A percentile compares a stretch with the other conserved stretches of the same genome.
These are phyloP conservation scores for Pinna nobilis DNA, from an alignment of 1,140 invertebrate genomes.

Conservation along the genomic window DNA sequence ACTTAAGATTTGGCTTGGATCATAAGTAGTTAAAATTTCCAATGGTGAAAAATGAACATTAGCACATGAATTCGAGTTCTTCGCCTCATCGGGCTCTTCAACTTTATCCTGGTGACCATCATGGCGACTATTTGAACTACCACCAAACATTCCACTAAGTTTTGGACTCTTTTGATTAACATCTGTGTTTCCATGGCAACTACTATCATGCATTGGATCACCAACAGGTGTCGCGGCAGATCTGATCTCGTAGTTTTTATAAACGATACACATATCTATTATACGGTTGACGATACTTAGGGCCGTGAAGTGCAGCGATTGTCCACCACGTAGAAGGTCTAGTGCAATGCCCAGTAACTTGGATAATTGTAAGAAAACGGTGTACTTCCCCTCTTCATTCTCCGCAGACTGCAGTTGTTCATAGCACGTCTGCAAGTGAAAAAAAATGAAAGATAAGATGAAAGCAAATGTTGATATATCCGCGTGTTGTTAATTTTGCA, in stretches of 20 bases:
- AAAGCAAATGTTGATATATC: no score
- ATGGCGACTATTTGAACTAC: not conserved
- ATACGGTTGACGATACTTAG: slow-evolving; percentile 80
- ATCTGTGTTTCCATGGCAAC: slow-evolving; percentile 1
- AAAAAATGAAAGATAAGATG: slow-evolving; percentile 2
- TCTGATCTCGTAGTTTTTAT: slow-evolving; percentile 64
- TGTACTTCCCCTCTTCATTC: slow-evolving; percentile 54
- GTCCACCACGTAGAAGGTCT: slow-evolving; percentile 77
- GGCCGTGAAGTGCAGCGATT: slow-evolving; percentile 80
- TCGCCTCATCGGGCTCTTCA: slow-evolving; percentile 27
- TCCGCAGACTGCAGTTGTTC: slow-evolving; percentile 58
- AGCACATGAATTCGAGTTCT: slow-evolving; percentile 3
- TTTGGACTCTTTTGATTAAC: slow-evolving; percentile 32
- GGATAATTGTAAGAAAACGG: slow-evolving; percentile 74
- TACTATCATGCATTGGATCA: not conserved
- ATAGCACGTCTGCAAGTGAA: slow-evolving; percentile 67
- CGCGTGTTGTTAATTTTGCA: no score
- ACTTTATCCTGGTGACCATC: slow-evolving; percentile 36
- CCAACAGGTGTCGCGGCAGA: slow-evolving; percentile 19
- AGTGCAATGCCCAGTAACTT: slow-evolving; percentile 77
- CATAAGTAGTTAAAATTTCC: slow-evolving; percentile 75
- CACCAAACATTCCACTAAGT: slow-evolving; percentile 21
- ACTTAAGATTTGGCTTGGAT: slow-evolving; percentile 79
- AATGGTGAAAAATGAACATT: slow-evolving; percentile 57
- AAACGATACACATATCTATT: slow-evolving; percentile 77